Conservation (phyloP, 2,888 invertebrate species). For the Lepidochrysops patricia region DNA sequence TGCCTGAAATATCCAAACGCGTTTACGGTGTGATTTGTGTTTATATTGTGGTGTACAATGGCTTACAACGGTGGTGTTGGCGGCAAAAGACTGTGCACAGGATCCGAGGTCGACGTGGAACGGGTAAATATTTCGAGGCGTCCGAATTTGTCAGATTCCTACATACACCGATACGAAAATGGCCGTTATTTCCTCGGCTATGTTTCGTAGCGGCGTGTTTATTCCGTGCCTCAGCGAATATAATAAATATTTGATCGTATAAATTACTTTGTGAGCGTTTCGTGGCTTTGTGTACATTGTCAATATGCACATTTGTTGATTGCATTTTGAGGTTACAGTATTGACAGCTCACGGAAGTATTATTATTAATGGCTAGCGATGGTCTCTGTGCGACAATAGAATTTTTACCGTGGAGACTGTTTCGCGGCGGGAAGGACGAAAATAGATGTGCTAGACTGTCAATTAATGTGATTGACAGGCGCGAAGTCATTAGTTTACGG, state of each 20-base stretch:
- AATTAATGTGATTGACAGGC: conserved; percentile 70
- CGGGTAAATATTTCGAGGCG: conserved; percentile 51
- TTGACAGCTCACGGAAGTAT: conserved; percentile 54
- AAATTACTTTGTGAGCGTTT: conserved; percentile 15
- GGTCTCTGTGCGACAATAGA: conserved; percentile 22
- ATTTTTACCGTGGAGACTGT: conserved; percentile 17
- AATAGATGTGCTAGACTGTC: conserved; percentile 53
- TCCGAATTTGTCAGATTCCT: conserved; percentile 39
- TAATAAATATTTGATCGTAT: background rate
- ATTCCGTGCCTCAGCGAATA: background rate
- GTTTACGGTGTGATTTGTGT: conserved; percentile 71
- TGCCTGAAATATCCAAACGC: conserved; percentile 45
- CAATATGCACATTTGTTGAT: conserved; percentile 64
- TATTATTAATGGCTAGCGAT: conserved; percentile 27
- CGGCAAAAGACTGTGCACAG: conserved; percentile 71
- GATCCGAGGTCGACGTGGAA: conserved; percentile 67
- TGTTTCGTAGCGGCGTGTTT: background rate
- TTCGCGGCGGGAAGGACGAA: conserved; percentile 30
- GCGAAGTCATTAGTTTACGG: conserved; percentile 54
- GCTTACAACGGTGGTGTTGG: conserved; percentile 81
- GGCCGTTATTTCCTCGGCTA: conserved; percentile 51
- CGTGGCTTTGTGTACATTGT: conserved; percentile 36
- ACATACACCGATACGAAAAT: conserved; percentile 55
- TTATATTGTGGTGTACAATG: conserved; percentile 78
- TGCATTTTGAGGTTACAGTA: conserved; percentile 65